Conservation (phyloP, 2,797 vertebrate species). For the Takifugu rubripes region DNA sequence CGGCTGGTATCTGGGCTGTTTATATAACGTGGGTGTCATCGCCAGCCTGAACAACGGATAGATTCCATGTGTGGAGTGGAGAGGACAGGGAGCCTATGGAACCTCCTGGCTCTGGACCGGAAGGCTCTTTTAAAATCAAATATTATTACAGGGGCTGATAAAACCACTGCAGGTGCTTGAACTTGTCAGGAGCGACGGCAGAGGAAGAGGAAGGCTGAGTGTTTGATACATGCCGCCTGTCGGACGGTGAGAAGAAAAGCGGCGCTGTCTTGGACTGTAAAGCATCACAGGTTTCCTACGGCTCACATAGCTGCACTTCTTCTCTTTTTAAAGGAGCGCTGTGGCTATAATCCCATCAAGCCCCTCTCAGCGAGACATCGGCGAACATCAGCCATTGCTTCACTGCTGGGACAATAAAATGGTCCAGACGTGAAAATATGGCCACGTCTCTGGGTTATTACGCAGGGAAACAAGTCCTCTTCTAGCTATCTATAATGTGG, state of each 20-base stretch:
- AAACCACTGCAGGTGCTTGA: conserved; percentile 19
- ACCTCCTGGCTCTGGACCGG: background rate
- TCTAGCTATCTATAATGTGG: too few species aligned
- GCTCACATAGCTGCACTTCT: conserved; percentile 24
- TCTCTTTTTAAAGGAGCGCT: background rate
- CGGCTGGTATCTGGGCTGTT: conserved; percentile 15
- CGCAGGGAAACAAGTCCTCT: too few species aligned
- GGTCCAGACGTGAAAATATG: too few species aligned
- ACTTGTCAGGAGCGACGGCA: conserved; percentile 13
- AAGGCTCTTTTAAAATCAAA: background rate
- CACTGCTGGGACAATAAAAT: too few species aligned
- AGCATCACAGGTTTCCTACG: conserved; percentile 25
- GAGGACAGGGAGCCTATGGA: conserved; percentile 10
- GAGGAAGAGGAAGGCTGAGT: background rate
- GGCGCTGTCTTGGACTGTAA: conserved; percentile 11
- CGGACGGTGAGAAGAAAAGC: background rate
- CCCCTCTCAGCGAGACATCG: too few species aligned
- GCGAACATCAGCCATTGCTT: too few species aligned
- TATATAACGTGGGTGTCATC: conserved; percentile 2
- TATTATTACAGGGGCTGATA: background rate
- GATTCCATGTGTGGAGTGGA: background rate
- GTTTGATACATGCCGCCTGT: conserved; percentile 8
- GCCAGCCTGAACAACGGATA: background rate
- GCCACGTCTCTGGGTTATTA: too few species aligned
- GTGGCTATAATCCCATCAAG: conserved; percentile 6